These are phyloP conservation scores for Drosophila crucigera DNA, from an alignment of 2,888 invertebrate species.

Conservation along the genomic window DNA sequence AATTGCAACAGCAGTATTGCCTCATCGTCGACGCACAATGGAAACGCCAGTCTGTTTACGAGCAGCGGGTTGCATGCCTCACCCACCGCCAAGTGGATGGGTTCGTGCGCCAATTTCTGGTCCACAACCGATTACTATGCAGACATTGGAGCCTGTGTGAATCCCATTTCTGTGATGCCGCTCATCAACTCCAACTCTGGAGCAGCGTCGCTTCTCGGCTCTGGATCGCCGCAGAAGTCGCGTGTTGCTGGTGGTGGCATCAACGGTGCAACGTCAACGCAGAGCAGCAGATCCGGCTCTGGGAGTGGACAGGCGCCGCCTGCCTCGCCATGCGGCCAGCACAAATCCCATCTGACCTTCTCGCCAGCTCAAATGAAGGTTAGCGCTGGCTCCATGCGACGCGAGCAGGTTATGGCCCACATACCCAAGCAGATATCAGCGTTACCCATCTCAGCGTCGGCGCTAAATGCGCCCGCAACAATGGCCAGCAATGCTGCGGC, in stretches of 20 bases:
- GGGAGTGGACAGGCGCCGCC: slow-evolving; percentile 67
- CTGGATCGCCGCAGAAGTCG: slow-evolving; percentile 75
- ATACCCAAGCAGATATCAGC: slow-evolving; percentile 81
- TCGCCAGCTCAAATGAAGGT: slow-evolving; percentile 90
- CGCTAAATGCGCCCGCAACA: slow-evolving; percentile 70
- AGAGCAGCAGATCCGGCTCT: slow-evolving; percentile 33
- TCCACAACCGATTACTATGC: slow-evolving; percentile 88
- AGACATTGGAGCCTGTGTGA: slow-evolving; percentile 90
- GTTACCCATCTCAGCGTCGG: slow-evolving; percentile 71
- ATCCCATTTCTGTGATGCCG: slow-evolving; percentile 96
- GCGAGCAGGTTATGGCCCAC: slow-evolving; percentile 76
- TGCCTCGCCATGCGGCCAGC: slow-evolving; percentile 87
- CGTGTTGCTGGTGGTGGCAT: background rate
- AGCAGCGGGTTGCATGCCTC: slow-evolving; percentile 69
- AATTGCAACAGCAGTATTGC: slow-evolving; percentile 16
- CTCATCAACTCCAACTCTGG: slow-evolving; percentile 86
- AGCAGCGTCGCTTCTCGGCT: slow-evolving; percentile 16
- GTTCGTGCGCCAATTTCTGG: slow-evolving; percentile 78
- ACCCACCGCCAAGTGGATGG: slow-evolving; percentile 76
- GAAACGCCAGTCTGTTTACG: slow-evolving; percentile 63
- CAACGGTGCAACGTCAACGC: slow-evolving; percentile 21
- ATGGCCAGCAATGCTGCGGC: slow-evolving; percentile 78
- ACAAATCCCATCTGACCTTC: slow-evolving; percentile 90
- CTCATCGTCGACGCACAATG: slow-evolving; percentile 51
- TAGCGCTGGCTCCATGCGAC: slow-evolving; percentile 78